These are phyloP conservation scores for Carollia perspicillata DNA, from an alignment of 2,113 vertebrate genomes.

Conservation along the genomic window DNA sequence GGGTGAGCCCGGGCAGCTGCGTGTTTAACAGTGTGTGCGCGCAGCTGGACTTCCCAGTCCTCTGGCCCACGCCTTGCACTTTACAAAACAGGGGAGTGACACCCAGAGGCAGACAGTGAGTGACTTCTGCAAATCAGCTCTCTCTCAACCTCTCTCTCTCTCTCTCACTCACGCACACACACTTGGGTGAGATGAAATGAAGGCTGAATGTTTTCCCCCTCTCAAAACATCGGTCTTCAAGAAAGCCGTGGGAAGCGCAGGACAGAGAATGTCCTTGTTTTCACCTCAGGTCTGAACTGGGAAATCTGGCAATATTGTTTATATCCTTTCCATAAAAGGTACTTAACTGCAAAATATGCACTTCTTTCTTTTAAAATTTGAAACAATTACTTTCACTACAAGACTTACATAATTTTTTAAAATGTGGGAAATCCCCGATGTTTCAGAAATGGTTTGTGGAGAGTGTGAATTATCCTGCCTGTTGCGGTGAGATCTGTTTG, in stretches of 20 bases:
- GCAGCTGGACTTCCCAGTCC: neutral
- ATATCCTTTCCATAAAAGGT: slow-evolving; percentile 40
- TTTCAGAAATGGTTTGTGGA: slow-evolving; percentile 68
- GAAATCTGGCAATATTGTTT: slow-evolving; percentile 49
- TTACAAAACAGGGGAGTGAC: neutral
- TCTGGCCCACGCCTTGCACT: neutral
- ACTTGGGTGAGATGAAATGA: neutral
- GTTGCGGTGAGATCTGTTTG: slow-evolving; percentile 73
- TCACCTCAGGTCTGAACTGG: neutral
- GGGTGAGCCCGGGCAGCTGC: neutral
- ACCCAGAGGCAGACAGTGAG: neutral
- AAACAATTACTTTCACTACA: slow-evolving; percentile 60
- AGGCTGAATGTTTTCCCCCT: neutral
- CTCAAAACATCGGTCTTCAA: neutral
- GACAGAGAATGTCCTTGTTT: neutral
- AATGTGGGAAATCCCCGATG: slow-evolving; percentile 60
- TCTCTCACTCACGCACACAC: neutral
- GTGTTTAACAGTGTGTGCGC: neutral
- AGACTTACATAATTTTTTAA: slow-evolving; percentile 67
- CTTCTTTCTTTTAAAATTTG: slow-evolving; percentile 62
- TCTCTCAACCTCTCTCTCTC: too few species aligned
- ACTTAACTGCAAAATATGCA: slow-evolving; percentile 46
- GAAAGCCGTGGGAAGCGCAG: neutral
- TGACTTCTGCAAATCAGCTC: neutral
- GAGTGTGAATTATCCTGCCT: slow-evolving; percentile 64